Base-by-base conservation (phyloP, 2,113 vertebrate species). In the Spilogale gracilis region DNA sequence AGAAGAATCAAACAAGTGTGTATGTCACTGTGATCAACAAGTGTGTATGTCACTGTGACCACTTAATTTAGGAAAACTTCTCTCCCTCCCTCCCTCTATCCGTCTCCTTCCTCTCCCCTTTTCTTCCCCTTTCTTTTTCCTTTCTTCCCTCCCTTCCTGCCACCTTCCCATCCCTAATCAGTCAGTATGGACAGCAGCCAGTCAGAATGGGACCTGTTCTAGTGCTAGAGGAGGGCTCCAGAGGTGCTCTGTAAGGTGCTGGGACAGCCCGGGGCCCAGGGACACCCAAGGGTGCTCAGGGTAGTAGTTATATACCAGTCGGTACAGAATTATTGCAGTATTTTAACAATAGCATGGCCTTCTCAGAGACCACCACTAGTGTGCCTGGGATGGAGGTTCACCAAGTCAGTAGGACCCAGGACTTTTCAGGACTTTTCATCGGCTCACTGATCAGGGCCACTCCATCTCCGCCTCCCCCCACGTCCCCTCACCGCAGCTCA, bases 401-500 rank as follows among this genome's bases (percentile, higher is more conserved):
- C 32, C 23, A 38, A 48, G 32, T 12, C 21, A 25, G n/a, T 12
- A 63, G 80, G 73, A 86, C 52, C 50, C 1, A 32, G 61, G 56
- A 7, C 80, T 63, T 89, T 67, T 83, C 3, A 4, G 79, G 60
- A 9, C 45, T 60, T 12, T 52, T 67, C 23, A 0, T 50, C 65
- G 73, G 17, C 32, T 69, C 30, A 3, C 30, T 61, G 32, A 78
- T 12, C 61, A 32, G 56, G 65, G 38, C 60, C 52, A 48, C n/a
- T 0, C 1, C 25, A 14, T 76, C 60, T 73, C 78, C 52, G 50
- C 9, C 50, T 78, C 82, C 76, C 83, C 78, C 69, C 58, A 32
- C 60, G 50, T 74, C 78, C 69, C 74, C 63, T 60, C 54, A n/a
- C 48, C 52, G 54, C 74, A 43, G 97, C 97, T 98, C 98, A 99